phyloP scores from a whole-genome alignment of 2,888 invertebrate genomes.

The Macropis europaea region DNA sequence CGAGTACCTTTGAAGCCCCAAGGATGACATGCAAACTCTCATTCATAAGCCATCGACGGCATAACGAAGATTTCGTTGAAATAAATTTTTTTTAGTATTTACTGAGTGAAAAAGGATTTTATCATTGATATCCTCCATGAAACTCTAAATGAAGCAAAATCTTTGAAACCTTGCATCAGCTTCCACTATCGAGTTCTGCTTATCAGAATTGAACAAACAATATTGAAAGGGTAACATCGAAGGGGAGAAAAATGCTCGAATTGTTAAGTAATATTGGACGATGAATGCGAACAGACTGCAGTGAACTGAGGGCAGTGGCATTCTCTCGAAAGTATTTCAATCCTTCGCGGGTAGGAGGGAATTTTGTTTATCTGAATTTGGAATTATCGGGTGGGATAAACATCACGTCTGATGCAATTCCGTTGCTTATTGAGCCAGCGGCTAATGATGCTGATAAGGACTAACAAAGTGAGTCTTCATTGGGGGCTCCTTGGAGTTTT shows the following conservation, averaged over 20 bases:
- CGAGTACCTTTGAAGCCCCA: neutral
- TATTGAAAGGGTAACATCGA: neutral
- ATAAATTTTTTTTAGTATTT: neutral
- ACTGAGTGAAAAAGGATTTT: no score
- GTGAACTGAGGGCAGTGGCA: conserved; percentile 51
- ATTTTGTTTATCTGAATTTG: conserved; percentile 71
- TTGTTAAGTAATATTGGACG: neutral
- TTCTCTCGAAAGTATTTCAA: conserved; percentile 68
- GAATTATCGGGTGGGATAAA: conserved; percentile 73
- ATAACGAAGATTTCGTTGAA: neutral
- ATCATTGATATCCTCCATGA: no score
- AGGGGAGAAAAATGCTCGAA: neutral
- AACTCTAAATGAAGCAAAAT: neutral
- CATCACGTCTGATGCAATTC: conserved; percentile 76
- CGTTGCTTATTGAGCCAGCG: conserved; percentile 73
- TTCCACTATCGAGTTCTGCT: neutral
- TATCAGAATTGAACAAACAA: neutral
- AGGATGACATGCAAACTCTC: neutral
- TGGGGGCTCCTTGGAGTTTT: conserved; percentile 67
- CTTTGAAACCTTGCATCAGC: neutral
- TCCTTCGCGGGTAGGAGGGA: conserved; percentile 64
- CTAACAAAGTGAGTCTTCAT: conserved; percentile 65
- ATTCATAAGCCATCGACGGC: neutral
- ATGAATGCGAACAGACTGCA: conserved; percentile 45
- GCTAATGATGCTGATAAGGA: conserved; percentile 71